Conservation (phyloP, 2,888 invertebrate species). For the Gymnoscelis rufifasciata region DNA sequence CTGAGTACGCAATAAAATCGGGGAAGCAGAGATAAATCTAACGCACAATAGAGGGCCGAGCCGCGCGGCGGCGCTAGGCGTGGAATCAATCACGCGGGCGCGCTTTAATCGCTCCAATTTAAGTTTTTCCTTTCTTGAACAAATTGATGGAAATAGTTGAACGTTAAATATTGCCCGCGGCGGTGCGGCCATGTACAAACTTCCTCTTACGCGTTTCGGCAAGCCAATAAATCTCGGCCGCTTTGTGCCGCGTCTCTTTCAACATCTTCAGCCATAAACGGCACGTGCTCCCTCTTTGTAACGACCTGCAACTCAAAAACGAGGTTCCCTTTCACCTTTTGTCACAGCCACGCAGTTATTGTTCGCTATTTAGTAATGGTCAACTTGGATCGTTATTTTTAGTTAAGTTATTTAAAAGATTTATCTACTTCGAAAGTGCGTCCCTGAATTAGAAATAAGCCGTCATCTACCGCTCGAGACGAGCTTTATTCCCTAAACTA, state of each 20-base stretch:
- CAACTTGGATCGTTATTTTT: conserved; percentile 55
- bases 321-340: conserved; percentile 46
- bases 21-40: conserved; percentile 74
- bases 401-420: conserved; percentile 62
- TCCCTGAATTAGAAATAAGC: conserved; percentile 66
- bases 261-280: conserved; percentile 64
- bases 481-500: conserved; percentile 62
- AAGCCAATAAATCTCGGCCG: conserved; percentile 62
- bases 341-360: conserved; percentile 41
- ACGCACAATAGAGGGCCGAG: conserved; percentile 48
- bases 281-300: conserved; percentile 62
- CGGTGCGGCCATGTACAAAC: conserved; percentile 54
- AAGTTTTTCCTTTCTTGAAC: conserved; percentile 67
- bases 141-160: conserved; percentile 69
- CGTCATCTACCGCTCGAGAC: conserved; percentile 55
- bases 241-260: conserved; percentile 57
- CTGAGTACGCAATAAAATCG: conserved; percentile 76
- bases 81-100: conserved; percentile 63
- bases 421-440: conserved; percentile 58
- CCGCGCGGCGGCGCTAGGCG: conserved; percentile 39
- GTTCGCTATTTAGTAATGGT: conserved; percentile 43
- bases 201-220: conserved; percentile 59
- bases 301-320: conserved; percentile 59
- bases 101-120: conserved; percentile 67
- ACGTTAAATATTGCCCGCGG: conserved; percentile 59